These are phyloP conservation scores for Coelinius sp. DNA, from an alignment of 2,888 invertebrate genomes.

Conservation along the genomic window DNA sequence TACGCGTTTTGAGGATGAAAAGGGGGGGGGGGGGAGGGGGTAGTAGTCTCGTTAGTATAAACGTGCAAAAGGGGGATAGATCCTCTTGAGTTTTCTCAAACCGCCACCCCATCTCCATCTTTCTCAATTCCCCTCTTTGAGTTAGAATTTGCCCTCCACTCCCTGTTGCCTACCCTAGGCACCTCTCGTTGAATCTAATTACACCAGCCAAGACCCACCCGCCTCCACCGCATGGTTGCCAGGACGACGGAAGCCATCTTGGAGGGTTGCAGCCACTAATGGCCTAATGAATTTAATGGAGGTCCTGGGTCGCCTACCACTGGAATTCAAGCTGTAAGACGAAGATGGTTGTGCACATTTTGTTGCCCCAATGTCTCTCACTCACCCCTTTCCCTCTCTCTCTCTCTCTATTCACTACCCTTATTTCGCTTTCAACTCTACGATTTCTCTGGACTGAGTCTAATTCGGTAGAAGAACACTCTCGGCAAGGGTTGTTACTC, in stretches of 20 bases:
- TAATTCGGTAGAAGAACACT: slow-evolving; percentile 29
- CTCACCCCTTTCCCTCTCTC: slow-evolving; percentile 27
- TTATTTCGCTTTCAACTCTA: background rate
- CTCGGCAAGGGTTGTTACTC: slow-evolving; percentile 33
- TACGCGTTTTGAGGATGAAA: slow-evolving; percentile 23
- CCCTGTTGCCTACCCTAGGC: slow-evolving; percentile 51
- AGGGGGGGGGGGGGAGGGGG: too few relatives aligned
- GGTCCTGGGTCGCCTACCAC: slow-evolving; percentile 59
- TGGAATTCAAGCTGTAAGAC: slow-evolving; percentile 39
- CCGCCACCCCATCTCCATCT: slow-evolving; percentile 3
- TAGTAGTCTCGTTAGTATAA: background rate
- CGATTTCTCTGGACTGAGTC: slow-evolving; percentile 27
- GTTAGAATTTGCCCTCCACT: slow-evolving; percentile 1
- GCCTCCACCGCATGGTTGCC: slow-evolving; percentile 60
- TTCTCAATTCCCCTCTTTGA: background rate
- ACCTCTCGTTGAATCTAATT: slow-evolving; percentile 71
- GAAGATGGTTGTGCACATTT: slow-evolving; percentile 18
- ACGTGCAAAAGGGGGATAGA: slow-evolving; percentile 13
- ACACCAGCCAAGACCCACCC: slow-evolving; percentile 64
- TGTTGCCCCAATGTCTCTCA: background rate
- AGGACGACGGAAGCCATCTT: slow-evolving; percentile 71
- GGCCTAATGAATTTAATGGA: slow-evolving; percentile 72
- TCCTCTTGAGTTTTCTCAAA: slow-evolving; percentile 27
- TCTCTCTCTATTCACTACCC: background rate
- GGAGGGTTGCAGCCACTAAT: slow-evolving; percentile 71